Evolutionary conservation across 2,888 invertebrate species (phyloP), one percentile per base, ranked within the genome.

Genomic region (Melieria crassipennis): DNA sequence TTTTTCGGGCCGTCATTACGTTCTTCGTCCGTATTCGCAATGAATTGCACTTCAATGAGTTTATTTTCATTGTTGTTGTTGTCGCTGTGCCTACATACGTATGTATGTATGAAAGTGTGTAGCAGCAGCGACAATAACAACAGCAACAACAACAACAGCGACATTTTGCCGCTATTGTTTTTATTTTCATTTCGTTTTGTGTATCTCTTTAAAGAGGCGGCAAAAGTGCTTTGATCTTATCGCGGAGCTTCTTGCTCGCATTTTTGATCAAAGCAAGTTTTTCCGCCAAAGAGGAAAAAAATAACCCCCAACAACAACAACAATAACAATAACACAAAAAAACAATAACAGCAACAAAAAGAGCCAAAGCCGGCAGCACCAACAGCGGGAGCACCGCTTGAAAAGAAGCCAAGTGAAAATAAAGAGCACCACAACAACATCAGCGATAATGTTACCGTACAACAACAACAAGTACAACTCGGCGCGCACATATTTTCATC

Each of bases 241-340:
- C 85, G 82, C 82, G 75, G 78, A 84, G 85, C 86, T 86, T 85
- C 84, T 85, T 87, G 87, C 86, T 86, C 86, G 86, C 85, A 83
- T 87, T 87, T 85, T 85, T 87, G 87, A 87, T 87, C 87, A 87
- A 87, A 87, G 87, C 84, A 80, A 85, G 87, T 85, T 87, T 84
- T 86, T 86, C 87, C 87, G 87, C 85, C 85, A 85, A 84, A 85
- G 83, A 78, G 76, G 75, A 78, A 76, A 75, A 70, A 75, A 78
- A 72, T 63, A 76, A 75, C 64, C 72, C 61, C 71, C n/a, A 60
- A 70, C 68, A 73, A 67, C 67, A 75, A 75, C 65, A 56, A 57
- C 46, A 70, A 55, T 9, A 70, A n/a, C 13, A 61, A 52, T 63
- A 70, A 63, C 30, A 63, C 62, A 65, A 57, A 58, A 73, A 65